Base-by-base conservation (phyloP, 2,797 vertebrate genomes). In the Fringilla coelebs region DNA sequence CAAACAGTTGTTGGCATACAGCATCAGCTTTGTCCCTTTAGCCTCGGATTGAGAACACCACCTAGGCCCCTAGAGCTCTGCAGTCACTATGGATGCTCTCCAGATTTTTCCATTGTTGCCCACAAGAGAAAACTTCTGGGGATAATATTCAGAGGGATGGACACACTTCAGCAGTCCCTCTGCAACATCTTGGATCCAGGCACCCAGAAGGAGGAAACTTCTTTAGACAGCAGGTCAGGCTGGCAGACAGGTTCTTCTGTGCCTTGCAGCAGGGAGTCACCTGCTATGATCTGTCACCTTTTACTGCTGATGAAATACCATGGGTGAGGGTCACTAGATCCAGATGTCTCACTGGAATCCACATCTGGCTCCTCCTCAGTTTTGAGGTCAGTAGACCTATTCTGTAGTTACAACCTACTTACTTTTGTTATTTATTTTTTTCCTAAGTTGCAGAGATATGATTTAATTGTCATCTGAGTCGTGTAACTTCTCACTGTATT, bases 391-490 rank as follows among this genome's bases (percentile, higher is more conserved):
- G 31, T 26, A 19, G 70, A 38, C 10, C 11, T 55, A 21, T 24
- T 61, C 71, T 61, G 14, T 41, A 55, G 20, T 16, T n/a, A 38
- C n/a, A 80, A 72, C 17, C 4, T 9, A 17, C 26, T 57, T 28
- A 9, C 1, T 73, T 84, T 74, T 51, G 5, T 19, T 55, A 10
- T 20, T 49, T 55, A 32, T 10, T 40, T 63, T 78, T 66, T 96
- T 94, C 63, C 45, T 75, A 79, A 92, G 54, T 58, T 89, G 49
- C 65, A 96, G 79, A 78, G 66, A 67, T 61, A 79, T 17, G 28
- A 93, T 92, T 94, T 58, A 94, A 85, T 88, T 89, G 91, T 83
- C 95, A 79, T 86, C 81, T 76, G 55, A 78, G 67, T 29, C 57
- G 76, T 41, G 67, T 89, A 89, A 60, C 73, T 26, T 38, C 46